These are phyloP conservation scores for Elegia similella DNA, from an alignment of 2,888 invertebrate genomes.

Conservation along the genomic window DNA sequence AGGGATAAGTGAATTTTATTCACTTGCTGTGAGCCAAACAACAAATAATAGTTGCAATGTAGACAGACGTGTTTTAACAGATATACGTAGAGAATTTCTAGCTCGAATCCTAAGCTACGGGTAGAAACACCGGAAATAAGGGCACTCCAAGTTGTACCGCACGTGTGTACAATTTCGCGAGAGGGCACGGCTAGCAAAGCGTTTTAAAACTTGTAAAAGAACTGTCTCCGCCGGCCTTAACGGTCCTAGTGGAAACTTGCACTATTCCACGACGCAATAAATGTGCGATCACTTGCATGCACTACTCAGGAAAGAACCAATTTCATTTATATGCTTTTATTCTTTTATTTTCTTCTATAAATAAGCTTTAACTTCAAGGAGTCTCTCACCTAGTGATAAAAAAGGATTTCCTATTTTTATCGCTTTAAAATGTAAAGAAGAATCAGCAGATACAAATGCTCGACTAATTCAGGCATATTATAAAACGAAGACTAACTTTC, in stretches of 20 bases:
- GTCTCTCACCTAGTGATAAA: no score
- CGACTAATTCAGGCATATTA: no score
- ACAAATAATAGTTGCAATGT: no score
- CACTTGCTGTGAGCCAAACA: no score
- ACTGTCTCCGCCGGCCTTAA: constrained; percentile 56
- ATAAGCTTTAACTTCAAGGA: neutral
- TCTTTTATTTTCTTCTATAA: neutral
- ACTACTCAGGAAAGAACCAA: constrained; percentile 56
- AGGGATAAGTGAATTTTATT: no score
- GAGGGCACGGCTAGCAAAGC: constrained; percentile 44
- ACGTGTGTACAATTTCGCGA: constrained; percentile 16
- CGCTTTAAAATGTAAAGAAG: no score
- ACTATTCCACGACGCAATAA: constrained; percentile 70
- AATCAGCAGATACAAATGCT: no score
- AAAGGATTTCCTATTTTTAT: no score
- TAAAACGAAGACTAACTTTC: no score
- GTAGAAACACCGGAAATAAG: constrained; percentile 2
- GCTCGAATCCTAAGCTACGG: neutral
- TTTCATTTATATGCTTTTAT: constrained; percentile 44
- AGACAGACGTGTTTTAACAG: no score
- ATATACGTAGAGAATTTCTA: neutral
- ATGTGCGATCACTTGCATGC: constrained; percentile 64
- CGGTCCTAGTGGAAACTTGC: constrained; percentile 62
- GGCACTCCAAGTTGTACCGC: neutral
- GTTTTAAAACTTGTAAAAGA: constrained; percentile 73